Evolutionary conservation across 2,113 vertebrate genomes (phyloP).

Genomic region (Ictalurus furcatus): DNA sequence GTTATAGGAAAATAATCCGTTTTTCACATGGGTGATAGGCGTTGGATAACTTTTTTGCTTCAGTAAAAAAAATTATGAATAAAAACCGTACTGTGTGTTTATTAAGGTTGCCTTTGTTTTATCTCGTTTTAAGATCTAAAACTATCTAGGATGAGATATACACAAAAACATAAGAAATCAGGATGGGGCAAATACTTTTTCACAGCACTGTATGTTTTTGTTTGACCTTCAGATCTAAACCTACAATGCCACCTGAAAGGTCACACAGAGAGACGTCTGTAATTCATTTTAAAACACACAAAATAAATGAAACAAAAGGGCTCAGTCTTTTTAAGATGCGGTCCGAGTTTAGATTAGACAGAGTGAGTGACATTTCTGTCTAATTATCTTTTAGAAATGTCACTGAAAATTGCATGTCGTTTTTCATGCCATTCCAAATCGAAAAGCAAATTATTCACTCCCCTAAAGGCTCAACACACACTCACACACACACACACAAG

Average conservation of each 20-base stretch:
- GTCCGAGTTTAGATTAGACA: slow-evolving; percentile 12
- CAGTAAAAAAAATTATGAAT: no score
- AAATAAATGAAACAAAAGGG: slow-evolving; percentile 42
- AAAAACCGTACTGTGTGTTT: no score
- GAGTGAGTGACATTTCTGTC: slow-evolving; percentile 50
- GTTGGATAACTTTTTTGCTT: no score
- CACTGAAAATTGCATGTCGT: slow-evolving; percentile 3
- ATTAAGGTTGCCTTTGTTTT: no score
- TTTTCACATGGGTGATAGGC: no score
- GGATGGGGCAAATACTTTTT: no score
- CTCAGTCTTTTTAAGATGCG: slow-evolving; percentile 16
- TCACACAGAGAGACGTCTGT: slow-evolving; percentile 56
- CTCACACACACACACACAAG: not conserved
- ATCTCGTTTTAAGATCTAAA: no score
- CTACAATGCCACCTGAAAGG: slow-evolving; percentile 56
- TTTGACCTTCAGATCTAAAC: slow-evolving; percentile 40
- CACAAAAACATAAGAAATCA: no score
- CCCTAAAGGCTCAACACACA: not conserved
- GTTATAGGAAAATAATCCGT: not conserved
- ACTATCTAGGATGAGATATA: no score
- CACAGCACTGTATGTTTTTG: no score
- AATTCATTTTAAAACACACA: slow-evolving; percentile 50
- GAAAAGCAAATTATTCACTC: slow-evolving; percentile 20
- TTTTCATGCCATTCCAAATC: not conserved
- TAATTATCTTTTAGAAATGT: slow-evolving; percentile 30